These are phyloP conservation scores for Sinonovacula constricta DNA, from an alignment of 1,140 invertebrate species.

Conservation along the genomic window DNA sequence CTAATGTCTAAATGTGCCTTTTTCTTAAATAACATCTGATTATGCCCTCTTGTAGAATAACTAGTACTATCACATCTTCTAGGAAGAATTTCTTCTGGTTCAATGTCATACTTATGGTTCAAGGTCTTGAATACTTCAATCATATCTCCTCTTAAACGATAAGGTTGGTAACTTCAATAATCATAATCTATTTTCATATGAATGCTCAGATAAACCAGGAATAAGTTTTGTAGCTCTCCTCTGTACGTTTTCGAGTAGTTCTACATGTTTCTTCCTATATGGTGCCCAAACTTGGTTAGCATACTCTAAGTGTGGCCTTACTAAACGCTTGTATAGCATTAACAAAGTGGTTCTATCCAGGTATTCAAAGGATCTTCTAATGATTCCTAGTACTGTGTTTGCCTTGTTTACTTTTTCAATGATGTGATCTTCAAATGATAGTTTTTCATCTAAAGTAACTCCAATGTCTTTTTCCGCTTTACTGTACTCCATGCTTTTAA, in stretches of 20 bases:
- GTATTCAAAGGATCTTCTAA: slow-evolving; percentile 25
- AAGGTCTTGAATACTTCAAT: slow-evolving; percentile 8
- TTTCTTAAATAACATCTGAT: background rate
- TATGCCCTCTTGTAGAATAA: background rate
- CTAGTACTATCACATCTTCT: background rate
- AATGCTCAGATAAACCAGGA: background rate
- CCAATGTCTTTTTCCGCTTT: slow-evolving; percentile 1
- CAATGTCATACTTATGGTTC: background rate
- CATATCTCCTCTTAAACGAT: background rate
- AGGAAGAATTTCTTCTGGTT: background rate
- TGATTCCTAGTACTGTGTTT: slow-evolving; percentile 2
- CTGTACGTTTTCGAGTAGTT: background rate
- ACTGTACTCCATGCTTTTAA: background rate
- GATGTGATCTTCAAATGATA: slow-evolving; percentile 6
- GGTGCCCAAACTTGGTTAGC: background rate
- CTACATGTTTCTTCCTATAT: background rate
- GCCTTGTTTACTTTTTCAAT: slow-evolving; percentile 20
- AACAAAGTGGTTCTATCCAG: slow-evolving; percentile 5
- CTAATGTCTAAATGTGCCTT: background rate
- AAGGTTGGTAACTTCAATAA: slow-evolving; percentile 2
- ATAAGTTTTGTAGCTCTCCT: background rate
- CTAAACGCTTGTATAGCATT: slow-evolving; percentile 1
- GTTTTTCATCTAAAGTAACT: slow-evolving; percentile 9
- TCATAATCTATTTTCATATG: background rate
- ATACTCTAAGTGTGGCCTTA: background rate